Percentiles rank a stretch among this genome's conserved stretches.
Evolutionary conservation across 2,113 vertebrate genomes (phyloP).

Genomic region (Elaphurus davidianus): DNA sequence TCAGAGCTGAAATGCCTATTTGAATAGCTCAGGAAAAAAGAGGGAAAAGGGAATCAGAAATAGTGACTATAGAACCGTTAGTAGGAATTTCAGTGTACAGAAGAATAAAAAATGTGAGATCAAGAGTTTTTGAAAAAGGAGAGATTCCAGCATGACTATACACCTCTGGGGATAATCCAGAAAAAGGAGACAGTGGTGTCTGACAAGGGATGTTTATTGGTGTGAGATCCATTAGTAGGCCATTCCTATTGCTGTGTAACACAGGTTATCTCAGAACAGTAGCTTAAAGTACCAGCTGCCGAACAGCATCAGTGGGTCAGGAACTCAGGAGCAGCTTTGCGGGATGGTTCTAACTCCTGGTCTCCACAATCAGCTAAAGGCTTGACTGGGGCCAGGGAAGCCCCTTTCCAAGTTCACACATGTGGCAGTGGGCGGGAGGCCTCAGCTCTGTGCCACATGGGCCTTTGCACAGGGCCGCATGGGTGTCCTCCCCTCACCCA

Average conservation of each 20-base stretch:
- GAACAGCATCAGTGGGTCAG: too few species aligned
- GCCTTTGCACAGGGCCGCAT: not conserved
- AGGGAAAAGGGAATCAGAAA: not conserved
- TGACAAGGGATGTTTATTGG: not conserved
- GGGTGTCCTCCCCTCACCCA: not conserved
- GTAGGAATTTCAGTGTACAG: not conserved
- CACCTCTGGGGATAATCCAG: not conserved
- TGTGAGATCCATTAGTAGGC: fast-evolving
- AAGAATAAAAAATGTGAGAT: not conserved
- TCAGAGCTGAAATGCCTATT: not conserved
- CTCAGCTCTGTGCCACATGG: fast-evolving
- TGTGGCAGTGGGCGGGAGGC: not conserved
- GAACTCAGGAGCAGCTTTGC: not conserved
- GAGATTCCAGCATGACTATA: not conserved
- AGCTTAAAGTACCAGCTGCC: not conserved
- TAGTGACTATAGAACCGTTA: too few species aligned
- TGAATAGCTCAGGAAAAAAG: too few species aligned
- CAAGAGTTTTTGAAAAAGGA: not conserved
- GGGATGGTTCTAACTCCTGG: not conserved
- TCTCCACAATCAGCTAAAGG: not conserved
- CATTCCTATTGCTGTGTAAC: not conserved
- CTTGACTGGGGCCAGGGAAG: not conserved
- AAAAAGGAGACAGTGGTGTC: not conserved
- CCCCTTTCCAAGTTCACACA: too few species aligned
- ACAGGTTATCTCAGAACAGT: not conserved